Percentiles rank a stretch among this genome's conserved stretches.
phyloP scores from a whole-genome alignment of 2,797 vertebrate genomes.

The Poeciliopsis paucimaculata region DNA sequence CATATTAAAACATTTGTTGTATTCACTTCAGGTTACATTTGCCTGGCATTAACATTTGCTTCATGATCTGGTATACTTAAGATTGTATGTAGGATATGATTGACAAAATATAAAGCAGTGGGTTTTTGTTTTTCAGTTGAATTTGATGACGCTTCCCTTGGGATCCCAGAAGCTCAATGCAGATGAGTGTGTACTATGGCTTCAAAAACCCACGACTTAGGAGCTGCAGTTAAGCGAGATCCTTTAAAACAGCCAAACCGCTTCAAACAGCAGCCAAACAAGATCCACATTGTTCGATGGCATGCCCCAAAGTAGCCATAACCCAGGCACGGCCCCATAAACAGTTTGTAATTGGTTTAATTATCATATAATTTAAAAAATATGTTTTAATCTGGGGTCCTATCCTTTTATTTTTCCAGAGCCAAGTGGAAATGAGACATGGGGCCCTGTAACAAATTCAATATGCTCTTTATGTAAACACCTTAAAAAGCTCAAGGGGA shows the following conservation, averaged over 20 bases:
- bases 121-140: constrained; percentile 74
- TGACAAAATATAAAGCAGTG: constrained; percentile 69
- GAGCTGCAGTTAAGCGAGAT: constrained; percentile 72
- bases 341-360: constrained; percentile 82
- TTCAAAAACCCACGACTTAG: constrained; percentile 77
- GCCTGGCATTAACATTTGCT: not conserved
- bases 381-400: constrained; percentile 81
- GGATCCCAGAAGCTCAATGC: constrained; percentile 65
- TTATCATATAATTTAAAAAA: constrained; percentile 82
- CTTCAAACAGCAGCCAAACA: constrained; percentile 81
- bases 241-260: constrained; percentile 75
- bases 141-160: constrained; percentile 74
- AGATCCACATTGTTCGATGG: constrained; percentile 80
- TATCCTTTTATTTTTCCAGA: constrained; percentile 82
- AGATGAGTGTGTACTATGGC: constrained; percentile 54
- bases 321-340: constrained; percentile 74
- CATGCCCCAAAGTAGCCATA: constrained; percentile 76
- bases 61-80: not conserved
- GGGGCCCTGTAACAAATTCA: constrained; percentile 80
- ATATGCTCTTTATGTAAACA: constrained; percentile 83
- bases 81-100: constrained; percentile 34
- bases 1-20: not conserved
- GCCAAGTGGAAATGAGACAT: constrained; percentile 76
- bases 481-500: constrained; percentile 60
- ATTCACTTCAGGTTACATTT: not conserved